Evolutionary conservation across 2,113 vertebrate genomes (phyloP).

Genomic region (Eulacestoma nigropectus): DNA sequence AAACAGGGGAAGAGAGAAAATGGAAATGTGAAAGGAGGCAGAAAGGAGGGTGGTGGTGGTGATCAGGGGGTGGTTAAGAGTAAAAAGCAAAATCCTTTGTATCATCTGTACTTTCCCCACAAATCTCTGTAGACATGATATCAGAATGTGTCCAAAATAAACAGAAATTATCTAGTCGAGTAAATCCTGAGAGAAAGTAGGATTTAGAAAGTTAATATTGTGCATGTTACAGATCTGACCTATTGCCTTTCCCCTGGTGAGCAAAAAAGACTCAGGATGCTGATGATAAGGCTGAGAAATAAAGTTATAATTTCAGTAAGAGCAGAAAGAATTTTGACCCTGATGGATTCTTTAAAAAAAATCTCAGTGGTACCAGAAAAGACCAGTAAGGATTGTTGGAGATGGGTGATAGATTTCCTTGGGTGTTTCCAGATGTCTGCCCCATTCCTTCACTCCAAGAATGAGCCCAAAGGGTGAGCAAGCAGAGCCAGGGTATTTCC

Average conservation of each 20-base stretch:
- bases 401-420: background rate
- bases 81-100: background rate
- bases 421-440: background rate
- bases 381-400: background rate
- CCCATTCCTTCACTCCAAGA: background rate
- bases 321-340: background rate
- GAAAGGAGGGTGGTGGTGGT: background rate
- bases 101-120: background rate
- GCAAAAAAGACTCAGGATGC: background rate
- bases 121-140: background rate
- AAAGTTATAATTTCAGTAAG: background rate
- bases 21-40: conserved; percentile 14
- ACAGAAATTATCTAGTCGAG: background rate
- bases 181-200: background rate
- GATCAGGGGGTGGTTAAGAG: background rate
- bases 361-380: background rate
- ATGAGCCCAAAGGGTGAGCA: background rate
- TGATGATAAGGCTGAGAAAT: background rate
- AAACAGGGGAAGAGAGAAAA: background rate
- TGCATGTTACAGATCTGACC: background rate
- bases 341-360: background rate
- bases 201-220: background rate
- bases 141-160: conserved; percentile 1
- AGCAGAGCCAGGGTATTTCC: background rate
- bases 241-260: background rate